Evolutionary conservation across 2,113 vertebrate genomes (phyloP), one percentile per base, ranked within the genome.

Genomic region (Pseudopipra pipra): DNA sequence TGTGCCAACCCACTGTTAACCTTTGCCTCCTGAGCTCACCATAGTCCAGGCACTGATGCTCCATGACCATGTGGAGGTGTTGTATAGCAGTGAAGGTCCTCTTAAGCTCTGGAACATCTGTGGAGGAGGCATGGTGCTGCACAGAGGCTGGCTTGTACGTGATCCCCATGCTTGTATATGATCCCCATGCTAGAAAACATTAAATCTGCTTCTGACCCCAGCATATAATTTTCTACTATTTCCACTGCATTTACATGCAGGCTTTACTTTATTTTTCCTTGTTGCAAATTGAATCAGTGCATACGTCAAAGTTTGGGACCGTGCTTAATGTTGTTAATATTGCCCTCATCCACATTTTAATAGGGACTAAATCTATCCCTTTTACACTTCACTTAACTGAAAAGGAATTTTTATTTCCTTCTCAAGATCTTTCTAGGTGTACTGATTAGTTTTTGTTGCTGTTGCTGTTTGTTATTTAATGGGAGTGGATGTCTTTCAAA

Each of bases 111-210:
- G 59, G 44, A 52, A 7, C 24, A 56, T 28, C 18, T 49, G 3
- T 33, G 51, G 11, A n/a, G 49, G 25, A 39, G 35, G 11, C 12
- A 13, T 19, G 14, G 4, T 56, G 14, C 9, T 81, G 17, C 21
- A 27, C 8, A 28, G 68, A 56, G 11, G 5, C 12, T 47, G 22
- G 7, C 1, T 6, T 67, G 24, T 12, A 4, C 28, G 37, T 4
- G 4, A 47, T 23, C 41, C 24, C 19, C 1, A 4, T 28, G 8
- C 2, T 8, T 75, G 24, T 12, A 4, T 37, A 24, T 3, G 4
- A 43, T 23, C 37, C 22, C 12, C 1, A 0, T 54, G 27, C 41
- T 90, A 44, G 41, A 71, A 85, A 70, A 51, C 7, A 19, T 31
- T n/a, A 35, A 61, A 24, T 62, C 31, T 90, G 11, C 5, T 74